Evolutionary conservation across 2,888 invertebrate genomes (phyloP).

Genomic region (Brassicogethes aeneus): DNA sequence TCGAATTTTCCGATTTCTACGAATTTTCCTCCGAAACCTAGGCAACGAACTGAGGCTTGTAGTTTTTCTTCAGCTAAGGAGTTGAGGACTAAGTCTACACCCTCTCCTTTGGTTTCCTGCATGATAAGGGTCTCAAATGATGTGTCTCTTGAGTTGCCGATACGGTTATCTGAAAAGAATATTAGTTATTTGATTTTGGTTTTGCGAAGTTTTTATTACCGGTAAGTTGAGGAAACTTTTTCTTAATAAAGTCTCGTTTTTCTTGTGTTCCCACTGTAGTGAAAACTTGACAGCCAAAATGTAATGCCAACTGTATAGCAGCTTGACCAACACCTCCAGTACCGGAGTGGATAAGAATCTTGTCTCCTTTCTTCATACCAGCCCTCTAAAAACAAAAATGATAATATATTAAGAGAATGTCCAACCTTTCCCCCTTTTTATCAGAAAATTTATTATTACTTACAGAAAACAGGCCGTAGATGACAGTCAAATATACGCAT

Average conservation of each 20-base stretch:
- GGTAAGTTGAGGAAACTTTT: constrained; percentile 69
- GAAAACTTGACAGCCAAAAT: constrained; percentile 73
- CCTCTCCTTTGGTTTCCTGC: constrained; percentile 69
- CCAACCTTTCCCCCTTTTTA: too few relatives aligned
- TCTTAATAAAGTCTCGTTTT: constrained; percentile 74
- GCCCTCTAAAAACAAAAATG: constrained; percentile 12
- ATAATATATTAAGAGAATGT: too few relatives aligned
- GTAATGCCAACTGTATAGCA: constrained; percentile 81
- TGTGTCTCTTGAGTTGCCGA: constrained; percentile 65
- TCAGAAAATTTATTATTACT: constrained; percentile 8
- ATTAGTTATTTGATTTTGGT: neutral
- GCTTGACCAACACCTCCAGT: constrained; percentile 86
- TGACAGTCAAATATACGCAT: constrained; percentile 51
- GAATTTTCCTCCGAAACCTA: constrained; percentile 57
- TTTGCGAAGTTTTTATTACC: constrained; percentile 24
- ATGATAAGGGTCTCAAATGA: constrained; percentile 82
- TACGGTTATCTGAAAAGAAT: constrained; percentile 16
- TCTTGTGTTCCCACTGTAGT: constrained; percentile 82
- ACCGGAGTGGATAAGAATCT: constrained; percentile 38
- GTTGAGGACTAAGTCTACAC: constrained; percentile 87
- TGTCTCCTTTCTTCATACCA: constrained; percentile 17
- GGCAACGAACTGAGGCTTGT: constrained; percentile 55
- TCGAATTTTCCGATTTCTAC: constrained; percentile 84
- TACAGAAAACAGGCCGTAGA: constrained; percentile 21
- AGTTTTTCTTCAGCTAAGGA: constrained; percentile 89